These are phyloP conservation scores for Procavia capensis DNA, from an alignment of 2,113 vertebrate species.

Conservation along the genomic window DNA sequence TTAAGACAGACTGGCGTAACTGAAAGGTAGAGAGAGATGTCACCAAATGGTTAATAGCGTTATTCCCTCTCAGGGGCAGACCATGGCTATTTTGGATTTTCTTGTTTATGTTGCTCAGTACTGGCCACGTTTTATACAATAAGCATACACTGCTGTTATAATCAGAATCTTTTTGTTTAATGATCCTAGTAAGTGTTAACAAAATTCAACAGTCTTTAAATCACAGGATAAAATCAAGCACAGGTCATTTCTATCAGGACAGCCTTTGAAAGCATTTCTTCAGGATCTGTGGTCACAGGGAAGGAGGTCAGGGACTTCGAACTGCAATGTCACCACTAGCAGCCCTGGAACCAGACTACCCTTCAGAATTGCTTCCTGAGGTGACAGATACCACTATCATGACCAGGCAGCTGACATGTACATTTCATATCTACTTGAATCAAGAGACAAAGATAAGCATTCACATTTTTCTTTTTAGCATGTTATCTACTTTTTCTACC, in stretches of 20 bases:
- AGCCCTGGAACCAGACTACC: not conserved
- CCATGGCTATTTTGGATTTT: not conserved
- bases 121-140: not conserved
- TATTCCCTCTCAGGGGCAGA: fast-evolving
- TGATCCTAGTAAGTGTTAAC: not conserved
- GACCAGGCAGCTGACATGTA: not conserved
- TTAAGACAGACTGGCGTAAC: not conserved
- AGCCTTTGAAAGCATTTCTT: not conserved
- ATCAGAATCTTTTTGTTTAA: not conserved
- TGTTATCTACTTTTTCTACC: not conserved
- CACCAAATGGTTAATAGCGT: not conserved
- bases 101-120: not conserved
- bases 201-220: not conserved
- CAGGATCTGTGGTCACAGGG: not conserved
- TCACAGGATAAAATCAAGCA: not conserved
- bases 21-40: not conserved
- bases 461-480: not conserved
- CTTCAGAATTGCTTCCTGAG: not conserved
- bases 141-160: not conserved
- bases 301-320: too few species aligned
- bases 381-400: not conserved
- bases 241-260: not conserved
- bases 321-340: not conserved
- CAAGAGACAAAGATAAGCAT: not conserved
- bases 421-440: not conserved